Percentiles rank a stretch among this genome's conserved stretches.
These are phyloP conservation scores for Xiphias gladius DNA, from an alignment of 2,113 vertebrate genomes.

Conservation along the genomic window DNA sequence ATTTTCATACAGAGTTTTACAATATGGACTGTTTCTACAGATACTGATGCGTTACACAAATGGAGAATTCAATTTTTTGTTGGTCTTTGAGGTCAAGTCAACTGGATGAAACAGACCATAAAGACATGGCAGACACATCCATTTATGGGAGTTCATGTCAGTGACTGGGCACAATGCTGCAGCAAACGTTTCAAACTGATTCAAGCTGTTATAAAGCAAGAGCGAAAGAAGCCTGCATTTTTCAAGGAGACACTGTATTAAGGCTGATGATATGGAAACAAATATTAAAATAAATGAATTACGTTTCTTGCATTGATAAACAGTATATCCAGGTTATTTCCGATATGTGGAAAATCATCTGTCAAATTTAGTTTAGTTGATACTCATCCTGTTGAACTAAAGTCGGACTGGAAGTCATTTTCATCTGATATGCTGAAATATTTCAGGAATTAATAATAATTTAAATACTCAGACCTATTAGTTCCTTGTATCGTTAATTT, in stretches of 20 bases:
- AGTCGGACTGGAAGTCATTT: neutral
- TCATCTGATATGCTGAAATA: neutral
- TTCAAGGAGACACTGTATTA: neutral
- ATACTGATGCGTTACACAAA: constrained; percentile 11
- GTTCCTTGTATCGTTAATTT: neutral
- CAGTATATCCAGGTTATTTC: neutral
- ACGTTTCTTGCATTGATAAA: constrained; percentile 5
- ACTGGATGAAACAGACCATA: neutral
- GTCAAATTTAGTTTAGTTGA: neutral
- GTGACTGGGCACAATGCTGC: neutral
- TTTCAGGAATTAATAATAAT: neutral
- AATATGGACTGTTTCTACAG: constrained; percentile 31
- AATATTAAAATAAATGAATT: constrained; percentile 3
- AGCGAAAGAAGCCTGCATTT: neutral
- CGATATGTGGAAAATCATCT: neutral
- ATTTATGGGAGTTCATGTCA: neutral
- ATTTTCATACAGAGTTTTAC: constrained; percentile 26
- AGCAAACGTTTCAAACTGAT: neutral
- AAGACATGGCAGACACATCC: neutral
- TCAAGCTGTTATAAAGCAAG: neutral
- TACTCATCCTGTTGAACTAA: neutral
- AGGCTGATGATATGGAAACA: neutral
- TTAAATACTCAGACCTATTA: neutral
- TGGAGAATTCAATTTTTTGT: neutral
- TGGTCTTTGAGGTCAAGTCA: neutral